Evolutionary conservation across 2,888 invertebrate species (phyloP).

Genomic region (Fragum sueziense): DNA sequence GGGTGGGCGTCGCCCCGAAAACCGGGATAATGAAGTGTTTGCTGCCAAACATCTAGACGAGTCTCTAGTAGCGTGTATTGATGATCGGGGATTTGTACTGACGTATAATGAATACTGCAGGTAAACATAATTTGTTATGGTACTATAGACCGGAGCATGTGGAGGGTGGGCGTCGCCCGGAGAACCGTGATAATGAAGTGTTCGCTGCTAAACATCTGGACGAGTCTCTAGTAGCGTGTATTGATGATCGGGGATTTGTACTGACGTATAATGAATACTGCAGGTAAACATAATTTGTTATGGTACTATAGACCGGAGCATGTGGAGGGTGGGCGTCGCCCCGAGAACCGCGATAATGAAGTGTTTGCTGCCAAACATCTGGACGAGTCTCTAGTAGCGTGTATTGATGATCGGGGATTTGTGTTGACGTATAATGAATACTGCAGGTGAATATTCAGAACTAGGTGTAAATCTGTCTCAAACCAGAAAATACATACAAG

Average conservation of each 20-base stretch:
- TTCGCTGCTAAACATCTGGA: slow-evolving; percentile 98
- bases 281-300: slow-evolving; percentile 90
- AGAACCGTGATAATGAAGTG: slow-evolving; percentile 94
- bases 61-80: slow-evolving; percentile 98
- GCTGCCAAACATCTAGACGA: slow-evolving; percentile 97
- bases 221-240: slow-evolving; percentile 97
- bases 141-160: no score
- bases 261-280: slow-evolving; percentile 98
- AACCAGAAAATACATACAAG: no score
- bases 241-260: slow-evolving; percentile 98
- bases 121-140: no score
- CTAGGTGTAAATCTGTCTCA: no score
- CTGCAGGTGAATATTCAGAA: slow-evolving; percentile 92
- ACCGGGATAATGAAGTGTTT: slow-evolving; percentile 95
- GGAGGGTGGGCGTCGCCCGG: slow-evolving; percentile 87
- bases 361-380: slow-evolving; percentile 97
- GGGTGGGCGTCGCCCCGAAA: slow-evolving; percentile 88
- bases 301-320: slow-evolving; percentile 99
- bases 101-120: slow-evolving; percentile 98
- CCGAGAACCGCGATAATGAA: slow-evolving; percentile 92
- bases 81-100: slow-evolving; percentile 98
- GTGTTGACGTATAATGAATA: slow-evolving; percentile 98
- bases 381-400: slow-evolving; percentile 97
- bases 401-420: slow-evolving; percentile 98
- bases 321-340: slow-evolving; percentile 91